A percentile compares a stretch with the other conserved stretches of the same genome.
These are phyloP conservation scores for Drosophila ironensis DNA, from an alignment of 1,140 invertebrate species.

Conservation along the genomic window DNA sequence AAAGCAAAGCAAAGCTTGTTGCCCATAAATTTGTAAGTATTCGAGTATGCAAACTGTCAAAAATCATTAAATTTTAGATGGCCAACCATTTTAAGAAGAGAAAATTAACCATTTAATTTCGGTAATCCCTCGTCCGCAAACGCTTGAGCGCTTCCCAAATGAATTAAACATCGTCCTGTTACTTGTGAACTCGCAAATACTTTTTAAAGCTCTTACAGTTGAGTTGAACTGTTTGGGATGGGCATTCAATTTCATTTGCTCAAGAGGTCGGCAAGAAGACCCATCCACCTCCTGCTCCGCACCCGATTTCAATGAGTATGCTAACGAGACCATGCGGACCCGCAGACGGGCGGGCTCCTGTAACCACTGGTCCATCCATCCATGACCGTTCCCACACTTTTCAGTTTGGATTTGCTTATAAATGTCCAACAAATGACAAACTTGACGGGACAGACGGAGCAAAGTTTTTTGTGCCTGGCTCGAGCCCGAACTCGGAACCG, in stretches of 20 bases:
- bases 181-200: slow-evolving; percentile 62
- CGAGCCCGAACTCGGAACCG: slow-evolving; percentile 2
- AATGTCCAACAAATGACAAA: slow-evolving; percentile 76
- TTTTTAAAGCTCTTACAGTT: slow-evolving; percentile 63
- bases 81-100: not conserved
- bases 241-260: slow-evolving; percentile 67
- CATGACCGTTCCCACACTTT: not conserved
- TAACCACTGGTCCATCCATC: not conserved
- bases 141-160: slow-evolving; percentile 12
- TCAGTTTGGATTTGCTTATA: slow-evolving; percentile 64
- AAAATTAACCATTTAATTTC: slow-evolving; percentile 10
- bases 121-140: not conserved
- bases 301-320: slow-evolving; percentile 41
- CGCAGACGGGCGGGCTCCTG: slow-evolving; percentile 3
- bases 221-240: slow-evolving; percentile 40
- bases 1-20: too few species aligned
- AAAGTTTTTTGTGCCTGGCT: slow-evolving; percentile 54
- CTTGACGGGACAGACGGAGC: slow-evolving; percentile 43
- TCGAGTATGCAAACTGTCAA: too few species aligned
- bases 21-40: too few species aligned
- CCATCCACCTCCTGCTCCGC: too few species aligned
- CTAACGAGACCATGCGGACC: slow-evolving; percentile 48
- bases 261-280: slow-evolving; percentile 45
- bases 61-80: not conserved
- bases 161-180: slow-evolving; percentile 27